Conservation (phyloP, 1,140 invertebrate genomes). For the Hycleus phaleratus region DNA sequence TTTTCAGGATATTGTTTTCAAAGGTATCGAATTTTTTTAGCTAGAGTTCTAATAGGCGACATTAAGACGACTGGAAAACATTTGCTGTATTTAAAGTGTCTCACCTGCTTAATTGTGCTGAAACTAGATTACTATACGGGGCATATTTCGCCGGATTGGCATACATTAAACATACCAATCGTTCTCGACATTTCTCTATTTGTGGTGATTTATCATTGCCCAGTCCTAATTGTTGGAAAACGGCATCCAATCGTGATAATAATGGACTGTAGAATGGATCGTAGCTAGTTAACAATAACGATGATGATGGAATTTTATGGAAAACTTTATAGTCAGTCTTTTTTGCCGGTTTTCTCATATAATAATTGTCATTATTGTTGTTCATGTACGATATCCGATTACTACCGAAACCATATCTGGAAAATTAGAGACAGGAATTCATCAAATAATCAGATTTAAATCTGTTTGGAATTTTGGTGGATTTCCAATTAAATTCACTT, state of each 20-base stretch:
- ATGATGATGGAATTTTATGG: constrained; percentile 75
- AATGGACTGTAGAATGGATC: constrained; percentile 81
- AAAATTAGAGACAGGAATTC: not conserved
- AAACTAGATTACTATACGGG: constrained; percentile 79
- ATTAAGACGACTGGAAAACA: too few relatives aligned
- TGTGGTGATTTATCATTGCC: constrained; percentile 42
- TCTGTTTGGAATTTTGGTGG: too few relatives aligned
- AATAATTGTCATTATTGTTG: constrained; percentile 47
- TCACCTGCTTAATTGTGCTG: constrained; percentile 75
- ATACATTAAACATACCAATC: constrained; percentile 79
- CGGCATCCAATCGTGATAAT: constrained; percentile 68
- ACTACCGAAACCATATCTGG: constrained; percentile 44
- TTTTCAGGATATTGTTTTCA: too few relatives aligned
- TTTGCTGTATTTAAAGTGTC: not conserved
- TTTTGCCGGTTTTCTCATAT: constrained; percentile 39
- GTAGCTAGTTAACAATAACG: constrained; percentile 72
- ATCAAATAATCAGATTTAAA: too few relatives aligned
- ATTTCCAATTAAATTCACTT: too few relatives aligned
- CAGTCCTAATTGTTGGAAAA: constrained; percentile 67
- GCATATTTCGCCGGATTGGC: constrained; percentile 75
- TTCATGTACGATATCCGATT: constrained; percentile 43
- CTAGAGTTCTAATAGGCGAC: too few relatives aligned
- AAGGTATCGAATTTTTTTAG: too few relatives aligned
- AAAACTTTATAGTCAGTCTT: constrained; percentile 54
- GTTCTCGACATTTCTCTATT: constrained; percentile 66